A percentile compares a stretch with the other conserved stretches of the same genome.
These are phyloP conservation scores for Archivesica marissinica DNA, from an alignment of 1,140 invertebrate genomes.

Conservation along the genomic window DNA sequence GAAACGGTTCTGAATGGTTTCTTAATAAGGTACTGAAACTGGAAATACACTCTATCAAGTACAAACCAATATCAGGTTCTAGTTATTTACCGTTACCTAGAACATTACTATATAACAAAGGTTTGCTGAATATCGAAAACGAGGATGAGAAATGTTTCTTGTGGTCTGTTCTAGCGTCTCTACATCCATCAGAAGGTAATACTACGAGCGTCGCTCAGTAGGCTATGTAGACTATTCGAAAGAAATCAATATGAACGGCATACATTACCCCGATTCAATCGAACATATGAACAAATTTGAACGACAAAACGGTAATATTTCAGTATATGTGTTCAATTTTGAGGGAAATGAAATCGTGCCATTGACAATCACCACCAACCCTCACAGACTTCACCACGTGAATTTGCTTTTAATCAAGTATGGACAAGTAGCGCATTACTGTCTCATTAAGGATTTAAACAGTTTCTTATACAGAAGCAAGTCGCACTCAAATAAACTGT, in stretches of 20 bases:
- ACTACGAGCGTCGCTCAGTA: background rate
- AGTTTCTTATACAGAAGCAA: background rate
- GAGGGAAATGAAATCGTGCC: background rate
- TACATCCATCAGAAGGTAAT: background rate
- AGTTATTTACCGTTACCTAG: constrained; percentile 2
- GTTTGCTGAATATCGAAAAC: too few species aligned
- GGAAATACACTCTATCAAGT: background rate
- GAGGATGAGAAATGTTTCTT: too few species aligned
- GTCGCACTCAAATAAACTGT: background rate
- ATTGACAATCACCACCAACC: background rate
- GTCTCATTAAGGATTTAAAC: background rate
- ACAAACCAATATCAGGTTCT: constrained; percentile 6
- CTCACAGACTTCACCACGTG: background rate
- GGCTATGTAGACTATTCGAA: background rate
- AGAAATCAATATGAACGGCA: background rate
- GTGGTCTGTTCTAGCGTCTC: too few species aligned
- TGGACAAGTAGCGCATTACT: background rate
- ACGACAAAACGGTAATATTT: constrained; percentile 21
- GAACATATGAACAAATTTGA: background rate
- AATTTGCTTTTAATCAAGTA: background rate
- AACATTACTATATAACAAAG: background rate
- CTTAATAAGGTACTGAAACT: constrained; percentile 10
- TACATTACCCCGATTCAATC: background rate
- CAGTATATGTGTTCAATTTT: constrained; percentile 5
- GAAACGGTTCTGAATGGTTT: constrained; percentile 16